Base-by-base conservation (phyloP, 1,140 invertebrate genomes). In the Carcinoscorpius rotundicauda region DNA sequence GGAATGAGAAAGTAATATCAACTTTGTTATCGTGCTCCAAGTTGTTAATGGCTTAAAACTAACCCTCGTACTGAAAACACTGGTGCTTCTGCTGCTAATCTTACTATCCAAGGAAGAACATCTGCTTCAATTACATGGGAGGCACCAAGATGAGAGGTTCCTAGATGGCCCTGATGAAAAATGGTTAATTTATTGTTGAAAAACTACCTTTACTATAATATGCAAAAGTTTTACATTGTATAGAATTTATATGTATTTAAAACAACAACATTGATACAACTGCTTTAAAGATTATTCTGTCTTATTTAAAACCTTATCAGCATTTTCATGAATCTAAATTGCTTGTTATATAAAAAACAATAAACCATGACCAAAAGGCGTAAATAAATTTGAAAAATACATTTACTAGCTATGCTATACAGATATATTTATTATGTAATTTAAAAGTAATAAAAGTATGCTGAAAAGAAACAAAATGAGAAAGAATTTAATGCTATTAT, bases 11-110 rank as follows among this genome's bases (percentile, higher is more conserved):
- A 29, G 29, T 29, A 29, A 29, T 29, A 29, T 29, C 29, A 29
- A 29, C 29, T 29, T 29, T 29, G 29, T 2, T 29, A 29, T 2
- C 29, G 29, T 29, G 29, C 29, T 2, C 29, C 29, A 29, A 29
- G 29, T 29, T 29, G 29, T 29, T 29, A 29, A 29, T 29, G 29
- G 2, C 29, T 29, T 29, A 29, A 29, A 29, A 29, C 67, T 71
- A 72, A 78, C 77, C 89, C 92, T 64, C 91, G 81, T 48, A 97
- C 81, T 0, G 91, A 88, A 74, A 93, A 93, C 52, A 94, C 86
- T 6, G 84, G 82, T 76, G 86, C 87, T 60, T 83, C 82, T 71
- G 87, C 85, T 1, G 87, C 91, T 61, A 96, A 78, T 49, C 82
- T 76, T 1, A 86, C 82, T 56, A 91, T 79, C 56, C 80, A 74